A percentile compares a stretch with the other conserved stretches of the same genome.
Evolutionary conservation across 2,797 vertebrate genomes (phyloP).

Genomic region (Chaunax sp.): DNA sequence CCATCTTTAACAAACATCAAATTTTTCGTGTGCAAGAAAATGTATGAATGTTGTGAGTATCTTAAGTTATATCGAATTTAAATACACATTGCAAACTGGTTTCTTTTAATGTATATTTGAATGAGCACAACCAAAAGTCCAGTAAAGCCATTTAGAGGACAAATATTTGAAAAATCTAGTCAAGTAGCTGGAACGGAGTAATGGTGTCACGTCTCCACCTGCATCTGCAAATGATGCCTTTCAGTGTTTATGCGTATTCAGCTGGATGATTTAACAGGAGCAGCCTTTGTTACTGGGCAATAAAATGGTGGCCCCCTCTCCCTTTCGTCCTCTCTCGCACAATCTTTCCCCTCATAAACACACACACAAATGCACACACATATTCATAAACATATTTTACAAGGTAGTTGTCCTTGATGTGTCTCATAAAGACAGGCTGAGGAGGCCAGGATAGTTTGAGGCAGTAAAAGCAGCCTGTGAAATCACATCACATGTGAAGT

Average conservation of each 20-base stretch:
- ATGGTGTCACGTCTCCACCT: constrained; percentile 48
- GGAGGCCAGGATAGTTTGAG: constrained; percentile 68
- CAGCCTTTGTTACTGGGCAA: constrained; percentile 54
- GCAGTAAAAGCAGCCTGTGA: constrained; percentile 75
- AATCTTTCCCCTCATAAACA: constrained; percentile 11
- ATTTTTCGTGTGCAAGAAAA: background rate
- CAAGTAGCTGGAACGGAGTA: constrained; percentile 57
- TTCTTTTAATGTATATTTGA: constrained; percentile 33
- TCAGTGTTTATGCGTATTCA: constrained; percentile 73
- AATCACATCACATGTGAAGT: constrained; percentile 65
- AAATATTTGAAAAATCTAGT: constrained; percentile 63
- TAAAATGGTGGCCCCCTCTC: constrained; percentile 31
- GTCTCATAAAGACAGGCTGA: constrained; percentile 76
- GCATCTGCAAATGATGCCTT: constrained; percentile 66
- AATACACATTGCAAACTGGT: constrained; percentile 8
- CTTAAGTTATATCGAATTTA: background rate
- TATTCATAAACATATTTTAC: constrained; percentile 72
- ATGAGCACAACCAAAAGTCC: constrained; percentile 28
- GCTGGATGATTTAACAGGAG: constrained; percentile 67
- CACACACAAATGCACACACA: constrained; percentile 41
- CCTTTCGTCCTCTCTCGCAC: background rate
- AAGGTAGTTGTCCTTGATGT: constrained; percentile 77
- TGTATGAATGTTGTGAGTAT: background rate
- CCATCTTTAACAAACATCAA: background rate
- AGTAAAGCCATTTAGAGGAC: constrained; percentile 53